Evolutionary conservation across 2,113 vertebrate species (phyloP).

Genomic region (Festucalex cinctus): DNA sequence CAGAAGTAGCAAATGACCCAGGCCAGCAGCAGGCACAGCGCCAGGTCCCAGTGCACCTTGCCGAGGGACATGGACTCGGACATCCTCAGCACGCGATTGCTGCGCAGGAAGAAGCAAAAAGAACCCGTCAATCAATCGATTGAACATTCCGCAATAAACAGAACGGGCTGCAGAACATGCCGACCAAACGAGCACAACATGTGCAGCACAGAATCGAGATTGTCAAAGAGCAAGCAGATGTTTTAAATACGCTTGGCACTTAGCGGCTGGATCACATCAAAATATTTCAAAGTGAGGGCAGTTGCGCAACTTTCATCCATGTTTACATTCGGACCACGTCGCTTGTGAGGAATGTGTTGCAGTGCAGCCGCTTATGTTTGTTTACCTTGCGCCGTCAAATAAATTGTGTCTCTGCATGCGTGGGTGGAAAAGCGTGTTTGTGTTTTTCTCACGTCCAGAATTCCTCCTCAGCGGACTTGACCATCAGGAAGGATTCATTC

Average conservation of each 20-base stretch:
- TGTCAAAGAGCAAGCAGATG: background rate
- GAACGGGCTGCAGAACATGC: background rate
- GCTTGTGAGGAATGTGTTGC: background rate
- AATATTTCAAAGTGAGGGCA: background rate
- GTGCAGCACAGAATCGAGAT: background rate
- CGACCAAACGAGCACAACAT: background rate
- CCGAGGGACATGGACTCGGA: conserved; percentile 72
- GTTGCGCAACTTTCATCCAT: background rate
- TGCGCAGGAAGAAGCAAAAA: conserved; percentile 34
- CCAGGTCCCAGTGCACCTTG: conserved; percentile 70
- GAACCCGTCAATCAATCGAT: background rate
- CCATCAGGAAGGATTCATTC: conserved; percentile 15
- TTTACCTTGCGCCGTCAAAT: background rate
- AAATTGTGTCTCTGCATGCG: background rate
- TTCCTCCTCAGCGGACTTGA: conserved; percentile 55
- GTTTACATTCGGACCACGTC: background rate
- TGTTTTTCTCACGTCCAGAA: conserved; percentile 66
- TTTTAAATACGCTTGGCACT: background rate
- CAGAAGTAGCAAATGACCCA: conserved; percentile 84
- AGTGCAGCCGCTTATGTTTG: background rate
- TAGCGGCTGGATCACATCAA: background rate
- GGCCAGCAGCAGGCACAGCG: conserved; percentile 71
- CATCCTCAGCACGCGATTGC: conserved; percentile 77
- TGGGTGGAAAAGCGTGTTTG: conserved; percentile 1
- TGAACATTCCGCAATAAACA: background rate